A percentile compares a stretch with the other conserved stretches of the same genome.
Conservation (phyloP, 2,113 vertebrate genomes). For the Malurus alboscapulatus region DNA sequence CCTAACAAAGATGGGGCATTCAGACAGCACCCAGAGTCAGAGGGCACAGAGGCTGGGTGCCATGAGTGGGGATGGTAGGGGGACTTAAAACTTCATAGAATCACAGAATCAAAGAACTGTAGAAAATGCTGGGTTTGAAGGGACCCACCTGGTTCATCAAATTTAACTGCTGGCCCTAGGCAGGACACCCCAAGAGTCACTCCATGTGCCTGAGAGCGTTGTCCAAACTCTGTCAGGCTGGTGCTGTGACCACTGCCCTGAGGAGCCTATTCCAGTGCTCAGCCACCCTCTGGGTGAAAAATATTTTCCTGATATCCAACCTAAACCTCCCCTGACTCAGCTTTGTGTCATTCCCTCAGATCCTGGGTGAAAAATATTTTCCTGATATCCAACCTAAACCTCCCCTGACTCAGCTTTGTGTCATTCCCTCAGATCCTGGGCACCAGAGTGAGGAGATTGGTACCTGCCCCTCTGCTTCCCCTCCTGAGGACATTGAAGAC, state of each 20-base stretch:
- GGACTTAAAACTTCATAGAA: neutral
- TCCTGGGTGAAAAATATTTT: neutral
- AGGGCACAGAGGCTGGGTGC: neutral
- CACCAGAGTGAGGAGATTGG: neutral
- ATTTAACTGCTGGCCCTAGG: accelerated
- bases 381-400: neutral
- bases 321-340: neutral
- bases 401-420: neutral
- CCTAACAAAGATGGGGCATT: neutral
- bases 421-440: neutral
- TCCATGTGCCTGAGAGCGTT: neutral
- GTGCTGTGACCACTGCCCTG: neutral
- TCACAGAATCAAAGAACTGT: neutral
- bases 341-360: too few relatives aligned
- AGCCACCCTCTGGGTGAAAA: neutral
- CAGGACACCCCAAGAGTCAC: neutral
- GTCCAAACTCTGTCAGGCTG: neutral
- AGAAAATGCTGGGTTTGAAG: neutral
- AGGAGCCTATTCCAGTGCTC: neutral
- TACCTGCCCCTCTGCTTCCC: neutral
- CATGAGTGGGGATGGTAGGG: neutral
- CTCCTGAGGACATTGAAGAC: neutral
- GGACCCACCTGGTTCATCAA: neutral
- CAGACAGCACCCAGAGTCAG: neutral
- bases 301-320: neutral